Percentiles rank a stretch among this genome's conserved stretches.
Evolutionary conservation across 1,140 invertebrate species (phyloP).

Genomic region (Drosophila dunni): DNA sequence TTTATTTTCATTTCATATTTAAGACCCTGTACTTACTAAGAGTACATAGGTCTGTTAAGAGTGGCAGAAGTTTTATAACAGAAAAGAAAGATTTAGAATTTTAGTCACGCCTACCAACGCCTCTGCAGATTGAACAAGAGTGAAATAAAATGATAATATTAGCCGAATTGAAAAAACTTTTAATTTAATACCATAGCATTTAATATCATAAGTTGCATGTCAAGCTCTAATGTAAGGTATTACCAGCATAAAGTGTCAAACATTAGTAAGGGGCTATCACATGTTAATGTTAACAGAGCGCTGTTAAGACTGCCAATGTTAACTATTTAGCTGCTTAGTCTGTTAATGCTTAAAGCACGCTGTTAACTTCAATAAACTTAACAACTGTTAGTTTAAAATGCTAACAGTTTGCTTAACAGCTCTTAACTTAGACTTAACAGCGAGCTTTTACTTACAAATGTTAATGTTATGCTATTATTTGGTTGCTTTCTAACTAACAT

Average conservation of each 20-base stretch:
- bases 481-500: background rate
- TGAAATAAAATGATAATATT: background rate
- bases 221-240: no score
- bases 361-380: background rate
- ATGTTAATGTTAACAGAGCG: background rate
- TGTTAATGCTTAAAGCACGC: no score
- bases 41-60: no score
- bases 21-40: no score
- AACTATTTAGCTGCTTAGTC: no score
- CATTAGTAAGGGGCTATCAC: background rate
- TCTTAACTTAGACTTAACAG: no score
- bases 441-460: background rate
- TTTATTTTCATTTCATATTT: slow-evolving; percentile 7
- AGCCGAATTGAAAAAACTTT: background rate
- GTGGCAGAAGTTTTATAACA: no score
- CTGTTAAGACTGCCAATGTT: background rate
- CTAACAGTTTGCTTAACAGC: no score
- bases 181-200: background rate
- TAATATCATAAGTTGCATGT: background rate
- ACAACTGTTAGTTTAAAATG: background rate
- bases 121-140: no score
- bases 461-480: background rate
- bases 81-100: no score
- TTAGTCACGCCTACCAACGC: no score
- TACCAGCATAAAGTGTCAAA: no score